Percentiles rank a stretch among this genome's conserved stretches.
Conservation (phyloP, 2,797 vertebrate genomes). For the Erethizon dorsatum region DNA sequence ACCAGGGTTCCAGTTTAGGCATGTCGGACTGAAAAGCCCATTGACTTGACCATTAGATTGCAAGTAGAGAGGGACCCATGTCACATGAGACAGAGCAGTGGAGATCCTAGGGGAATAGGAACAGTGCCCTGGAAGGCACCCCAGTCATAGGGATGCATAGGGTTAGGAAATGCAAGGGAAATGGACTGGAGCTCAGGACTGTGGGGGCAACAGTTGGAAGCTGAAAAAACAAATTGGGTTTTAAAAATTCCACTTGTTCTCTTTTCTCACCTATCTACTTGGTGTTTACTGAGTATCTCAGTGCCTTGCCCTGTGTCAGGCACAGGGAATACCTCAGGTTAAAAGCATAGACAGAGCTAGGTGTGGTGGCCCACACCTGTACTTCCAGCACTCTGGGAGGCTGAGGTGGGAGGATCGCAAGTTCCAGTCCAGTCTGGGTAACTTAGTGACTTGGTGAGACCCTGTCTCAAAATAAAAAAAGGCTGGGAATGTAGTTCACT, state of each 20-base stretch:
- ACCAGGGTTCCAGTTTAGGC: not conserved
- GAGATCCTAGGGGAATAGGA: not conserved
- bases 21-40: not conserved
- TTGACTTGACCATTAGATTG: not conserved
- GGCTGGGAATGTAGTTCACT: not conserved
- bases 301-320: not conserved
- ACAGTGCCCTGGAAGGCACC: not conserved
- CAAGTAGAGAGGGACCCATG: not conserved
- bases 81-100: not conserved
- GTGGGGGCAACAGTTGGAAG: accelerated
- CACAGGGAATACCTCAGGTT: too few species aligned
- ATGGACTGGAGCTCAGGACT: not conserved
- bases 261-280: not conserved
- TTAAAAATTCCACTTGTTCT: not conserved
- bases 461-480: not conserved
- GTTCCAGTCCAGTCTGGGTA: not conserved
- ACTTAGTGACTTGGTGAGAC: not conserved
- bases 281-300: not conserved
- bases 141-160: accelerated
- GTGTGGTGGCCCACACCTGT: too few species aligned
- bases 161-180: not conserved
- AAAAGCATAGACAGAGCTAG: not conserved
- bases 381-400: not conserved
- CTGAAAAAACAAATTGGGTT: not conserved
- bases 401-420: not conserved